Evolutionary conservation across 1,140 invertebrate genomes (phyloP).

Genomic region (Drosophila subpulchrella): DNA sequence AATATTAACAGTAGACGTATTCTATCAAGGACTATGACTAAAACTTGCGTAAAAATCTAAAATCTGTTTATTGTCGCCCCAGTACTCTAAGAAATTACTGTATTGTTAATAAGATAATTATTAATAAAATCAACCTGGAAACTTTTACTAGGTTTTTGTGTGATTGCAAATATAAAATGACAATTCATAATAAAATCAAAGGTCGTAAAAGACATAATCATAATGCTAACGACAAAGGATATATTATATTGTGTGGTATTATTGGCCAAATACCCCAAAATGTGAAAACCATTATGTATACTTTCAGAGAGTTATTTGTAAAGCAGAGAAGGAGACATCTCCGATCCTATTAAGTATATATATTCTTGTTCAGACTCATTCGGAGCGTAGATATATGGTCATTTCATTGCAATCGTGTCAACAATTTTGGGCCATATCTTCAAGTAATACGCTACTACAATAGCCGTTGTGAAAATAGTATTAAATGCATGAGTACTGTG

Average conservation of each 20-base stretch:
- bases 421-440: background rate
- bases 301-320: background rate
- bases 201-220: constrained; percentile 3
- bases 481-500: constrained; percentile 3
- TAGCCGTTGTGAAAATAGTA: constrained; percentile 4
- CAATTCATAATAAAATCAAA: constrained; percentile 4
- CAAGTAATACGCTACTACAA: background rate
- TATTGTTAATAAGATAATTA: constrained; percentile 10
- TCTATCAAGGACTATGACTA: constrained; percentile 1
- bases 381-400: background rate
- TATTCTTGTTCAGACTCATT: background rate
- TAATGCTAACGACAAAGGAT: background rate
- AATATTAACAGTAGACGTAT: constrained; percentile 1
- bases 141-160: constrained; percentile 9
- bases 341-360: too few relatives aligned
- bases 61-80: constrained; percentile 9
- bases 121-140: constrained; percentile 12
- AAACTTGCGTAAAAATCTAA: constrained; percentile 6
- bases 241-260: background rate
- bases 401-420: background rate
- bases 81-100: constrained; percentile 13
- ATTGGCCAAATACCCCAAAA: background rate
- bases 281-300: background rate
- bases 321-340: too few relatives aligned
- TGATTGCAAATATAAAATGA: constrained; percentile 11